Evolutionary conservation across 92 coral and sea anemone species (phyloP).

Genomic region (Phenganax stokvisi): DNA sequence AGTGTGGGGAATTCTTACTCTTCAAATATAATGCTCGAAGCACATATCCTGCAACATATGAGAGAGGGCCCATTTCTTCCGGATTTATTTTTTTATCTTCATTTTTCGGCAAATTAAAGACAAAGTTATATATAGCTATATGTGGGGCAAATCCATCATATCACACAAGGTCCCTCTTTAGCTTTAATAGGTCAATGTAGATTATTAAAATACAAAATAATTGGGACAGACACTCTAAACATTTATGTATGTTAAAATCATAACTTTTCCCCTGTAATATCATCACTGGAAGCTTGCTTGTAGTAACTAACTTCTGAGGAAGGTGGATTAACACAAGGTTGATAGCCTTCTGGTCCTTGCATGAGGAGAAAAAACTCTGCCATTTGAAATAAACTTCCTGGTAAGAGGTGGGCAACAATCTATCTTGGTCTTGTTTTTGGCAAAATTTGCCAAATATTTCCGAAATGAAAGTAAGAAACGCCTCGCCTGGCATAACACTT

Average conservation of each 20-base stretch:
- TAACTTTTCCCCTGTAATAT: neutral
- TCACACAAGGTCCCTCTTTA: too few species aligned
- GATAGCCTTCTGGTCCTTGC: neutral
- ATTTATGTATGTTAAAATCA: too few species aligned
- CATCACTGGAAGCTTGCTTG: neutral
- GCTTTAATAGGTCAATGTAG: too few species aligned
- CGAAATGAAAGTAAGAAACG: too few species aligned
- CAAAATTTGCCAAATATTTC: neutral
- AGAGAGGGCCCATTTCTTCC: constrained; percentile 32
- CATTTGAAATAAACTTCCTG: neutral
- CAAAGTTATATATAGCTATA: too few species aligned
- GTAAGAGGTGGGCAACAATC: neutral
- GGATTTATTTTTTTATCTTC: neutral
- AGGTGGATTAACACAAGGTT: neutral
- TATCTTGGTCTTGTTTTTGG: too few species aligned
- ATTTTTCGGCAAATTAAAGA: neutral
- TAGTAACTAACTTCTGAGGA: constrained; percentile 2
- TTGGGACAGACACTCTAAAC: too few species aligned
- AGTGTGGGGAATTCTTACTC: constrained; percentile 14
- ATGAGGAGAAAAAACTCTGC: constrained; percentile 9
- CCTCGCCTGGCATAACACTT: too few species aligned
- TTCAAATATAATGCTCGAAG: constrained; percentile 46
- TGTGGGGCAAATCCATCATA: too few species aligned
- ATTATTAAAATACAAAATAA: too few species aligned
- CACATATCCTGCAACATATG: constrained; percentile 61